phyloP scores from a whole-genome alignment of 92 coral and sea anemone genomes.

The Palythoa heliodiscus region DNA sequence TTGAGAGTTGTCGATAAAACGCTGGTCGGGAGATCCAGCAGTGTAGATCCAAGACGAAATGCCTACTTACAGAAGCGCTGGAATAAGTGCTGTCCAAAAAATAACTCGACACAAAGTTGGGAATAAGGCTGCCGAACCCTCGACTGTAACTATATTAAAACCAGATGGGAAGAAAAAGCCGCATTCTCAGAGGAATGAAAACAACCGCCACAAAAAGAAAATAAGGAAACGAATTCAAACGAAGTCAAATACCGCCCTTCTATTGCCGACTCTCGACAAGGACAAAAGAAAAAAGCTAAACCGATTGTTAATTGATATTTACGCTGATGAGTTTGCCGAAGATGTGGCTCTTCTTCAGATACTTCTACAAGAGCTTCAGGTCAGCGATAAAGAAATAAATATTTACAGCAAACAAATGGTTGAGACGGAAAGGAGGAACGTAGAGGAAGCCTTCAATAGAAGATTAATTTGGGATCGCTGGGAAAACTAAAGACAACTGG shows the following conservation, averaged over 20 bases:
- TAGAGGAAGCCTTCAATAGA: slow-evolving; percentile 3
- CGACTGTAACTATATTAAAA: no score
- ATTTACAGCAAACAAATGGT: slow-evolving; percentile 7
- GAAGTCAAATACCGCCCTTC: neutral
- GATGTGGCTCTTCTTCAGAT: neutral
- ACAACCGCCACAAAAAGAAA: no score
- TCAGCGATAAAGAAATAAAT: neutral
- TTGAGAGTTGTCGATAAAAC: no score
- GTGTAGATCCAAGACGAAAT: no score
- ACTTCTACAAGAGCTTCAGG: slow-evolving; percentile 11
- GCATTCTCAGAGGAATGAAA: no score
- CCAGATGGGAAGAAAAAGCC: no score
- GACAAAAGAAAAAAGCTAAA: slow-evolving; percentile 14
- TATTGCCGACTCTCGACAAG: slow-evolving; percentile 18
- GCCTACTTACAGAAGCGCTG: no score
- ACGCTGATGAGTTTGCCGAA: slow-evolving; percentile 18
- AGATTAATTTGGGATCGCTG: neutral
- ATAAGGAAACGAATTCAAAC: neutral
- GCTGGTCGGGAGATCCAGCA: no score
- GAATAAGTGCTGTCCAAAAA: no score
- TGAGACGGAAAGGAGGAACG: neutral
- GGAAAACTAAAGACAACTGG: neutral
- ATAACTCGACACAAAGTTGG: no score
- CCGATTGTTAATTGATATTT: slow-evolving; percentile 18
- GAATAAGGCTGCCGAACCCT: no score